Evolutionary conservation across 2,797 vertebrate species (phyloP), one percentile per base, ranked within the genome.

Genomic region (Fratercula arctica): DNA sequence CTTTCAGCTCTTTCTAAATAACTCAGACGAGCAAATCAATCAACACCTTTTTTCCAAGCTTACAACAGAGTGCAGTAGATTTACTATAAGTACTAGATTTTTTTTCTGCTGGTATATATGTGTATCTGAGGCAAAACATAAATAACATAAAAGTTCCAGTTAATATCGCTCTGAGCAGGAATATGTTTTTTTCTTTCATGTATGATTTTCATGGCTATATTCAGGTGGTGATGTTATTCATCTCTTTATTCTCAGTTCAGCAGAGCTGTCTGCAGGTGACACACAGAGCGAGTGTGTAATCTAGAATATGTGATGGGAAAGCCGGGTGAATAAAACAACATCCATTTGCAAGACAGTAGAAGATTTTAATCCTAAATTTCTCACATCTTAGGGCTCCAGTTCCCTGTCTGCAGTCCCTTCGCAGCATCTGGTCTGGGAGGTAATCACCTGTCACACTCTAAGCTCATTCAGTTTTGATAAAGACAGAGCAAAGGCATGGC

Each of bases 41-140:
- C 95, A 97, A 85, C 39, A 45, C 46, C 10, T 67, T 87, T 89
- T 74, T 82, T 2, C 75, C 64, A 63, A 54, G 82, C 85, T 91
- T 93, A 94, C 57, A 92, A 81, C 73, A 90, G 57, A 95, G 56
- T 81, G 41, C 28, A 43, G 60, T 78, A 96, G 89, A 96, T 96
- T 95, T 95, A 92, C 82, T 93, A 5, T 64, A 94, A 92, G 60
- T 82, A 85, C 60, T 33, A 74, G 35, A 31, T 57, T 69, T 89
- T 89, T 89, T 95, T 94, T 45, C 70, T 82, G 24, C 28, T 75
- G 23, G 20, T 88, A 54, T 93, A 79, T 19, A n/a, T 94, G 84
- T 85, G 46, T 90, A 59, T 92, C 67, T 87, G 83, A 96, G 74
- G 76, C 68, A 95, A 97, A 95, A 85, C 72, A 94, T 96, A 97